phyloP scores from a whole-genome alignment of 2,797 vertebrate species.

The Amblyraja radiata region DNA sequence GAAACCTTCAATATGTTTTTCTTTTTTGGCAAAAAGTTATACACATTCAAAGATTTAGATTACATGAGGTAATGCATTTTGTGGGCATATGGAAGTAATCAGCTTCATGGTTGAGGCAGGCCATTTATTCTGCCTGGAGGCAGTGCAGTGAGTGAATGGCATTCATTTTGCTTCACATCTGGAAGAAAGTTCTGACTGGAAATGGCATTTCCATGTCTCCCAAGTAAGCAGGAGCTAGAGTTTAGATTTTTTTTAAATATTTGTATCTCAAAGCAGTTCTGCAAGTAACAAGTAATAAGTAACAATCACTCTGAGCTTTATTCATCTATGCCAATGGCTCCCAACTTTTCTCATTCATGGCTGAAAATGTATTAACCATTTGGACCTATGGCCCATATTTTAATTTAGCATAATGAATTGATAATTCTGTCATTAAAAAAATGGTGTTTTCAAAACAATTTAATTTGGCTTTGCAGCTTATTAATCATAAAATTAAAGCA shows the following conservation, averaged over 20 bases:
- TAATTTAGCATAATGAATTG: too few relatives aligned
- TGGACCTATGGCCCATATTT: too few relatives aligned
- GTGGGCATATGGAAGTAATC: slow-evolving; percentile 25
- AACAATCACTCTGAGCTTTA: too few relatives aligned
- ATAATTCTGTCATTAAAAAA: too few relatives aligned
- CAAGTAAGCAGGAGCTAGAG: not conserved
- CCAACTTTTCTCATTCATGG: not conserved
- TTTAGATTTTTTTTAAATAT: not conserved
- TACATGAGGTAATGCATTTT: slow-evolving; percentile 19
- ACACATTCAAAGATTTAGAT: not conserved
- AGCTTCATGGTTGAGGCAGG: slow-evolving; percentile 17
- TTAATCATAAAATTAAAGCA: too few relatives aligned
- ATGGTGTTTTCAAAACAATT: too few relatives aligned
- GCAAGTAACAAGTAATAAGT: too few relatives aligned
- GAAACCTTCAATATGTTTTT: slow-evolving; percentile 30
- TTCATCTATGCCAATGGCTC: too few relatives aligned
- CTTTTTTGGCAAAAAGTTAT: not conserved
- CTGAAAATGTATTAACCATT: too few relatives aligned
- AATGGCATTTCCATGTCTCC: slow-evolving; percentile 4
- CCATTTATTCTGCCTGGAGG: slow-evolving; percentile 23
- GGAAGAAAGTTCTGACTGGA: slow-evolving; percentile 22
- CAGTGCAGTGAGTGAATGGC: slow-evolving; percentile 22
- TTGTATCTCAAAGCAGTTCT: not conserved
- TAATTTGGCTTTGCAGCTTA: too few relatives aligned
- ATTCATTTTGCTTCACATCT: slow-evolving; percentile 22